A percentile compares a stretch with the other conserved stretches of the same genome.
Evolutionary conservation across 2,888 invertebrate genomes (phyloP).

Genomic region (Pediacus dermestoides): DNA sequence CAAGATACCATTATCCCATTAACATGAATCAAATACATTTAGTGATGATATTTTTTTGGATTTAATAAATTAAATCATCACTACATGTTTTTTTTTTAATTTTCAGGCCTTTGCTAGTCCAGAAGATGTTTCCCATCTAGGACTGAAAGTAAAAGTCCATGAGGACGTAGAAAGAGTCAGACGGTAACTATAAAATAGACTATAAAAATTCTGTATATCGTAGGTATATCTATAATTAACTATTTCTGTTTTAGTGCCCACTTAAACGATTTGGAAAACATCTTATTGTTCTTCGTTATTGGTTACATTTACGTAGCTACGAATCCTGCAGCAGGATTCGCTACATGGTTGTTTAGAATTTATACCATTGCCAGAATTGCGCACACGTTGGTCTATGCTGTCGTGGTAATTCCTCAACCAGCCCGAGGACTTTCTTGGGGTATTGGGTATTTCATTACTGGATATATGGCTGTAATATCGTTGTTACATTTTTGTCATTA

Average conservation of each 20-base stretch:
- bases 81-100: background rate
- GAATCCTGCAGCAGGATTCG: conserved; percentile 51
- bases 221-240: background rate
- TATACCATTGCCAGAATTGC: conserved; percentile 31
- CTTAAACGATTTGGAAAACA: conserved; percentile 67
- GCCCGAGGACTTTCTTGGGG: conserved; percentile 35
- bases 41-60: too few species aligned
- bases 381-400: conserved; percentile 38
- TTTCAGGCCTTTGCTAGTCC: conserved; percentile 53
- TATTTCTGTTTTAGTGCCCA: conserved; percentile 57
- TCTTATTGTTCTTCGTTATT: conserved; percentile 59
- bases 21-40: too few species aligned
- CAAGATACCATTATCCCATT: too few species aligned
- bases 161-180: conserved; percentile 52
- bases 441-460: conserved; percentile 33
- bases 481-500: too few species aligned
- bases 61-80: background rate
- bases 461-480: conserved; percentile 40
- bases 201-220: background rate
- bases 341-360: conserved; percentile 42
- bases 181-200: conserved; percentile 33
- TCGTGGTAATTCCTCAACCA: conserved; percentile 38
- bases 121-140: conserved; percentile 47
- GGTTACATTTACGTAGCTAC: conserved; percentile 59
- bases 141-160: conserved; percentile 37